These are phyloP conservation scores for Ptyas mucosa DNA, from an alignment of 2,113 vertebrate species.

Conservation along the genomic window DNA sequence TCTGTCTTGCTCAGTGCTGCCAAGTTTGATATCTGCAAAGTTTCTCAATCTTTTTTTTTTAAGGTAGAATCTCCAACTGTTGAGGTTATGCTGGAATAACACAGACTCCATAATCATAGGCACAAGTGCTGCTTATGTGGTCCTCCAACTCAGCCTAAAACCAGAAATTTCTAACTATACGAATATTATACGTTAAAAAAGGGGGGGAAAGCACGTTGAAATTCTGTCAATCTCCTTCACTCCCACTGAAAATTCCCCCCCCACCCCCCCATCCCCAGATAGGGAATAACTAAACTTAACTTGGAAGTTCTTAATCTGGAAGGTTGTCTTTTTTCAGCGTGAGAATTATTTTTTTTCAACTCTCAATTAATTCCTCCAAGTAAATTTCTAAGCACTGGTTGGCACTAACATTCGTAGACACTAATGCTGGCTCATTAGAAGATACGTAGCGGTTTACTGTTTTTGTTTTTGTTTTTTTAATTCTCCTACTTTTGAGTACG, in stretches of 20 bases:
- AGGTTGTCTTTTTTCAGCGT: not conserved
- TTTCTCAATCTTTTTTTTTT: constrained; percentile 32
- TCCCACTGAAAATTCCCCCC: constrained; percentile 27
- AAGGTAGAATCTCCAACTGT: not conserved
- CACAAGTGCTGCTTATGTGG: not conserved
- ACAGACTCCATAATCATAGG: not conserved
- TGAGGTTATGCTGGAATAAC: not conserved
- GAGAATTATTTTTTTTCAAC: not conserved
- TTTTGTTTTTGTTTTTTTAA: not conserved
- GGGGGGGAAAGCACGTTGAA: constrained; percentile 3
- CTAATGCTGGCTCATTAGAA: rapidly evolving
- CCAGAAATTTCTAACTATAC: not conserved
- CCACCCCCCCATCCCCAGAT: not conserved
- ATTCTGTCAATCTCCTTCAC: not conserved
- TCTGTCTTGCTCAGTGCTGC: not conserved
- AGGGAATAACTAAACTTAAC: not conserved
- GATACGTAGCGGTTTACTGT: not conserved
- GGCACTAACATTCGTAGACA: not conserved
- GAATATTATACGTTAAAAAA: not conserved
- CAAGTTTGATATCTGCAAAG: not conserved
- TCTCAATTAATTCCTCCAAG: not conserved
- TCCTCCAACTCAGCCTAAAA: not conserved
- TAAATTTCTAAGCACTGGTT: not conserved
- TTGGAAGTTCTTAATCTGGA: not conserved
- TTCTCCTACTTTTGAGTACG: not conserved